Evolutionary conservation across 2,797 vertebrate genomes (phyloP).

Genomic region (Anabas testudineus): DNA sequence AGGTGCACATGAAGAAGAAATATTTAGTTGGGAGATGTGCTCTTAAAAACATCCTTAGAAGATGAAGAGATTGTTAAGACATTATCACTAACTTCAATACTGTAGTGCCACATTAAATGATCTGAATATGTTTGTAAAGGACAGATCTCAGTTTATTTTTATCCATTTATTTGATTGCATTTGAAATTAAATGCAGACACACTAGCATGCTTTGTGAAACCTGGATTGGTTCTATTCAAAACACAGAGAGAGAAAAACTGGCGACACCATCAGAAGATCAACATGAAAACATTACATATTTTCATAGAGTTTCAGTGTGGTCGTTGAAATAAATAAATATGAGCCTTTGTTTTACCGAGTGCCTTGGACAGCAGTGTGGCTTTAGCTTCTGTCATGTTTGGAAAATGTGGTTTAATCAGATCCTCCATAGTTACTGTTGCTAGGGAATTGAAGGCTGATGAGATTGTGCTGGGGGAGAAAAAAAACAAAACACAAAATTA

Average conservation of each 20-base stretch:
- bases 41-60: not conserved
- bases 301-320: too few species aligned
- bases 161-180: too few species aligned
- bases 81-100: too few species aligned
- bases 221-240: too few species aligned
- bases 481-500: not conserved
- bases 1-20: not conserved
- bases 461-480: conserved; percentile 90
- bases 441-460: conserved; percentile 93
- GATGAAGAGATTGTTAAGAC: not conserved
- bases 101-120: too few species aligned
- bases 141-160: too few species aligned
- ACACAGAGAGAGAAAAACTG: too few species aligned
- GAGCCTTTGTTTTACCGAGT: conserved; percentile 80
- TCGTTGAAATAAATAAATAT: not conserved
- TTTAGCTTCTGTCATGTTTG: conserved; percentile 84
- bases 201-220: too few species aligned
- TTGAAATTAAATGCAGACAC: too few species aligned
- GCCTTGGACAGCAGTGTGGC: conserved; percentile 89
- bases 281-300: too few species aligned
- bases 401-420: conserved; percentile 90
- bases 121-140: too few species aligned
- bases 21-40: not conserved
- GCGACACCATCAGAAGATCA: too few species aligned
- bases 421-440: conserved; percentile 95